Conservation (phyloP, 2,888 invertebrate genomes). For the Hartigia nigra region DNA sequence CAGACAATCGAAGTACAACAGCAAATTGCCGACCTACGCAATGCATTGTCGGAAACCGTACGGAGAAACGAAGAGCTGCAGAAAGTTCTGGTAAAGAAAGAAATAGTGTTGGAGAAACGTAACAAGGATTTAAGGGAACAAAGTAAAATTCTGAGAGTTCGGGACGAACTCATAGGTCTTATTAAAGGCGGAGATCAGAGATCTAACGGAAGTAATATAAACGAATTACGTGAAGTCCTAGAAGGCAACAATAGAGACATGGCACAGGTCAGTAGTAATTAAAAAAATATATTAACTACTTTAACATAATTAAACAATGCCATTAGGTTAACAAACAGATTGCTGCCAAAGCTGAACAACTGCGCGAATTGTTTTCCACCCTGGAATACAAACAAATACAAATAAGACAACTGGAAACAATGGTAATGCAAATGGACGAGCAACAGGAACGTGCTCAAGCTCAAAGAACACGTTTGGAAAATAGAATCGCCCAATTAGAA, state of each 20-base stretch:
- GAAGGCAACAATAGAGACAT: constrained; percentile 34
- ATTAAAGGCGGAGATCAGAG: constrained; percentile 64
- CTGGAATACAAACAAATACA: constrained; percentile 71
- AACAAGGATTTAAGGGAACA: constrained; percentile 72
- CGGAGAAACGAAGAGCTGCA: constrained; percentile 68
- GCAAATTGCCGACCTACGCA: constrained; percentile 67
- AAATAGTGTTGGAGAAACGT: constrained; percentile 71
- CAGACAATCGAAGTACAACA: constrained; percentile 48
- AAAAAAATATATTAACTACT: not conserved
- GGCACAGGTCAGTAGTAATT: constrained; percentile 29
- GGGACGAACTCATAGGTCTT: constrained; percentile 72
- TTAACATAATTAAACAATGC: not conserved
- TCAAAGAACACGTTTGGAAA: constrained; percentile 71
- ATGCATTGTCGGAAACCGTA: constrained; percentile 66
- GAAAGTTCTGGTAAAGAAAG: constrained; percentile 68
- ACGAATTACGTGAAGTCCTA: not conserved
- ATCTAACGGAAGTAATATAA: not conserved
- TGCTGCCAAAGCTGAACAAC: constrained; percentile 68
- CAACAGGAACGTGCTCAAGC: constrained; percentile 71
- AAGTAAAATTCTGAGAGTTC: constrained; percentile 73
- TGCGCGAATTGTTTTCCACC: constrained; percentile 68
- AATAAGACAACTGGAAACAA: constrained; percentile 70
- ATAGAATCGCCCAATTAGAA: constrained; percentile 71
- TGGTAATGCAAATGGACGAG: constrained; percentile 70
- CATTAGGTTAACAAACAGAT: constrained; percentile 69